Percentiles rank a stretch among this genome's conserved stretches.
These are phyloP conservation scores for Steinernema hermaphroditum DNA, from an alignment of 2,888 invertebrate species.

Conservation along the genomic window DNA sequence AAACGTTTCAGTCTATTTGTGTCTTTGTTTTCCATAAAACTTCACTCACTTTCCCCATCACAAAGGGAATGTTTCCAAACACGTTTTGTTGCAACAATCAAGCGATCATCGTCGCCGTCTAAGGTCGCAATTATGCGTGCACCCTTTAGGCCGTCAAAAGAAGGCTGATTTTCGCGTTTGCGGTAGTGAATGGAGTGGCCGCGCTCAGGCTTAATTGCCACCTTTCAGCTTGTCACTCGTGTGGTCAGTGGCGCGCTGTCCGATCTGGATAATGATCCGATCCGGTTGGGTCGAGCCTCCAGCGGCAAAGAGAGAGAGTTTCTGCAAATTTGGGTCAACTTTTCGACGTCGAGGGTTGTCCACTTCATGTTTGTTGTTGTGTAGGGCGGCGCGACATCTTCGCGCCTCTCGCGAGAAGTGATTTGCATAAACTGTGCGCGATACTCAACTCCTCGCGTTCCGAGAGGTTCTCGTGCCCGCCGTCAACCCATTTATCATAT, in stretches of 20 bases:
- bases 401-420: slow-evolving; percentile 22
- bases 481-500: slow-evolving; percentile 2
- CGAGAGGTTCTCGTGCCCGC: not conserved
- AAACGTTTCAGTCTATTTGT: too few species aligned
- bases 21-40: too few species aligned
- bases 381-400: not conserved
- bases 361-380: slow-evolving; percentile 25
- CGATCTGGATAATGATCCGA: slow-evolving; percentile 19
- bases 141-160: not conserved
- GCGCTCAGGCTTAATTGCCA: slow-evolving; percentile 13
- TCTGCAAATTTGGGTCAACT: not conserved
- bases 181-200: not conserved
- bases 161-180: slow-evolving; percentile 18
- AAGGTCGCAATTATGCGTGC: not conserved
- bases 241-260: slow-evolving; percentile 7
- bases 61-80: too few species aligned
- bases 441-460: not conserved
- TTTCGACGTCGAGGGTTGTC: slow-evolving; percentile 3
- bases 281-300: not conserved
- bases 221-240: slow-evolving; percentile 3
- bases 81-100: too few species aligned
- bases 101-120: not conserved
- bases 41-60: too few species aligned
- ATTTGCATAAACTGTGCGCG: slow-evolving; percentile 1
- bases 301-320: not conserved